These are phyloP conservation scores for Invenusta paracnida DNA, from an alignment of 2,888 invertebrate genomes.

Conservation along the genomic window DNA sequence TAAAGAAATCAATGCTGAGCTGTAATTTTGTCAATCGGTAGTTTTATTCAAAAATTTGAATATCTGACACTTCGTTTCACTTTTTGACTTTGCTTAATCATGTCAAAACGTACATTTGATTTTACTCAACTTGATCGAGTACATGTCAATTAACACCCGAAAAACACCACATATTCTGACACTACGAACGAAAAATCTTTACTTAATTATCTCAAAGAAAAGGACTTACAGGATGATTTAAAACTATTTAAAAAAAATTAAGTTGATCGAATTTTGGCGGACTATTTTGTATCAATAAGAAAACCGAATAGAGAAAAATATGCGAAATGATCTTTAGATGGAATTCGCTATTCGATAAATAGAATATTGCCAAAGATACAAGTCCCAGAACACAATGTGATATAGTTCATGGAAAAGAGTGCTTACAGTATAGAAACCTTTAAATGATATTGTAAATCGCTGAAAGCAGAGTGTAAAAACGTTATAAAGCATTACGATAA, in stretches of 20 bases:
- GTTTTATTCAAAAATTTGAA: background rate
- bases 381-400: background rate
- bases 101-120: background rate
- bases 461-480: background rate
- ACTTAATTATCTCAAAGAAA: background rate
- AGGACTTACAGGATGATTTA: background rate
- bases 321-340: background rate
- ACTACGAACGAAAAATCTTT: background rate
- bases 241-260: background rate
- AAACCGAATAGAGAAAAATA: constrained; percentile 3
- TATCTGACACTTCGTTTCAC: background rate
- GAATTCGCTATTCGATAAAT: constrained; percentile 4
- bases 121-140: background rate
- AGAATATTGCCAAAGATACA: constrained; percentile 18
- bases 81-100: background rate
- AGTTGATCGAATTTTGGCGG: constrained; percentile 10
- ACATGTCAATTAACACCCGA: background rate
- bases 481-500: constrained; percentile 14
- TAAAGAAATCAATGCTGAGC: background rate
- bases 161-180: background rate
- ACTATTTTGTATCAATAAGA: background rate
- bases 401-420: background rate
- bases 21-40: background rate
- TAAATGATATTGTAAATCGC: constrained; percentile 23
- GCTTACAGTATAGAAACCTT: background rate